Evolutionary conservation across 1,140 invertebrate genomes (phyloP), one percentile per base, ranked within the genome.

Genomic region (Pogonomyrmex californicus): DNA sequence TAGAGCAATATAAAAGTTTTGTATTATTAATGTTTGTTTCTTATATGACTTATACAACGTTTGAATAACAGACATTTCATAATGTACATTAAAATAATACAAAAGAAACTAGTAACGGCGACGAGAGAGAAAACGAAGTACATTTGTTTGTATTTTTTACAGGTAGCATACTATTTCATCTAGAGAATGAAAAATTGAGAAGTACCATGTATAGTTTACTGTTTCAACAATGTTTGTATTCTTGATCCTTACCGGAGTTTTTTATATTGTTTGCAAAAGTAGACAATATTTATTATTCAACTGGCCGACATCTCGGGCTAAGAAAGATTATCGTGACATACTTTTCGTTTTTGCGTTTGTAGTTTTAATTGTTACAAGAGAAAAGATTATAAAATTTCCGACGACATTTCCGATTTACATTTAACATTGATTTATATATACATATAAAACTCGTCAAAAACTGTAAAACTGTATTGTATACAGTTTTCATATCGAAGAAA

Each of bases 161-260:
- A 38, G 38, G 10, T 17, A 41, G 47, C 9, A 4, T 41, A 63
- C 30, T 78, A 10, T 38, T 49, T 58, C 36, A 62, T 47, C 1
- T 17, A 38, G 23, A 38, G 30, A n/a, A 78, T 49, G 44, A 65
- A 78, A 65, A 78, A 78, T 78, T 65, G 17, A 65, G 17, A n/a
- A 62, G 3, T 10, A 10, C 2, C 60, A 60, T 58, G 30, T 77
- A 62, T 77, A 41, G 33, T 47, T 44, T 75, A n/a, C 10, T 63
- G 17, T n/a, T 36, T 2, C 17, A 77, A 77, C 41, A 17, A 63
- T 5, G 30, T 63, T 78, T 65, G 30, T 47, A 17, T 65, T 65
- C 47, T 47, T 2, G 47, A 63, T 23, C 23, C 23, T 23, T 23
- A 23, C 30, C 2, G 9, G 5, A n/a, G 12, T 47, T 78, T 38